Base-by-base conservation (phyloP, 1,140 invertebrate genomes). In the Calephelis virginiensis region DNA sequence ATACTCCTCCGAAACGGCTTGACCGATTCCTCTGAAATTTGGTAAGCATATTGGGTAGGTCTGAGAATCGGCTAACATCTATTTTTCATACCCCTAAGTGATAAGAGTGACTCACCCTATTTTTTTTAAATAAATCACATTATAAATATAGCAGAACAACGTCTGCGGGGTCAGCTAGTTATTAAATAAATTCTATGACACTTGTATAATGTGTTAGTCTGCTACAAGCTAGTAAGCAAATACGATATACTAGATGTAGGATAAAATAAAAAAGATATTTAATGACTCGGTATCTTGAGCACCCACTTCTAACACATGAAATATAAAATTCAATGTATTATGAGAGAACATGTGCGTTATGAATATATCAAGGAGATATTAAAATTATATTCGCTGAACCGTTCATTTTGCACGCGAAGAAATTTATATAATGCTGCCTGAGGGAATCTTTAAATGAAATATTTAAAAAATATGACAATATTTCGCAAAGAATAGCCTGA, bases 381-480 rank as follows among this genome's bases (percentile, higher is more conserved):
- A 66, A 74, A 69, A 71, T 64, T 68, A 71, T 17, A 68, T 56
- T 49, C 65, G 61, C 64, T 64, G 66, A 70, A 53, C 53, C 66
- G 67, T 64, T 68, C 70, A 53, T 68, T 64, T 63, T 66, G 66
- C 64, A 61, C 45, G 40, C 65, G 66, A 74, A 66, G 61, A 71
- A 71, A 68, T 76, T 45, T 81, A 72, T 73, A 73, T 80, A 86
- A 86, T 75, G 79, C 87, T 75, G 79, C 87, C 85, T 74, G 68
- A 67, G 86, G 80, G 86, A 79, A 76, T 71, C 75, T 81, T 90
- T 82, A 85, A 85, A 80, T 86, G 80, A 86, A 89, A 87, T 89
- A 87, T 89, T 89, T 86, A 88, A 89, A 83, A 75, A 78, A 80
- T 78, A 87, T 87, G 88, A 90, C 86, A 86, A 87, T 90, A 89